Percentiles rank a stretch among this genome's conserved stretches.
These are phyloP conservation scores for Potamarius usumacintae DNA, from an alignment of 2,113 vertebrate species.

Conservation along the genomic window DNA sequence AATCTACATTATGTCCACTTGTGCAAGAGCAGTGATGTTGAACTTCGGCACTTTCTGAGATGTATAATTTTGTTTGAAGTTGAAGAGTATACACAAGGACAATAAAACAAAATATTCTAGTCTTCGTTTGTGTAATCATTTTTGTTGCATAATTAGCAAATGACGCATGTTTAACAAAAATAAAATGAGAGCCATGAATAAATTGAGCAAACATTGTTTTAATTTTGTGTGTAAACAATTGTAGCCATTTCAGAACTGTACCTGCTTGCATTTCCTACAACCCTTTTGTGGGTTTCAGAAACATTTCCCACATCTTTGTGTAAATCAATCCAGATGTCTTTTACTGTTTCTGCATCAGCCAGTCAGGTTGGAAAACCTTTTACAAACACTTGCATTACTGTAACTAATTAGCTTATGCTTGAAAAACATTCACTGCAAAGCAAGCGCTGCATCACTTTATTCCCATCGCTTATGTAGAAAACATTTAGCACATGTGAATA, in stretches of 20 bases:
- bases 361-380: background rate
- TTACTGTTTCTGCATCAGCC: background rate
- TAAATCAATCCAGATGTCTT: background rate
- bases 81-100: background rate
- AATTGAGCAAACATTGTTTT: too few species aligned
- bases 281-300: background rate
- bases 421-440: background rate
- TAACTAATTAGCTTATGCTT: background rate
- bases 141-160: background rate
- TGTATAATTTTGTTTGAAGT: background rate
- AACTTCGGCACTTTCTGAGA: conserved; percentile 13
- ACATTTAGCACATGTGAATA: background rate
- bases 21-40: background rate
- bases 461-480: background rate
- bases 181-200: background rate
- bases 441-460: background rate
- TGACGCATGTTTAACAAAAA: background rate
- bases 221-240: background rate
- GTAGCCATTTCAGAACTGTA: background rate
- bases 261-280: background rate
- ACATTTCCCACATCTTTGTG: background rate
- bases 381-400: background rate
- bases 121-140: background rate
- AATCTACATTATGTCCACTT: too few species aligned
- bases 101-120: background rate